phyloP scores from a whole-genome alignment of 1,140 invertebrate species.

The Drosophila ananassae region DNA sequence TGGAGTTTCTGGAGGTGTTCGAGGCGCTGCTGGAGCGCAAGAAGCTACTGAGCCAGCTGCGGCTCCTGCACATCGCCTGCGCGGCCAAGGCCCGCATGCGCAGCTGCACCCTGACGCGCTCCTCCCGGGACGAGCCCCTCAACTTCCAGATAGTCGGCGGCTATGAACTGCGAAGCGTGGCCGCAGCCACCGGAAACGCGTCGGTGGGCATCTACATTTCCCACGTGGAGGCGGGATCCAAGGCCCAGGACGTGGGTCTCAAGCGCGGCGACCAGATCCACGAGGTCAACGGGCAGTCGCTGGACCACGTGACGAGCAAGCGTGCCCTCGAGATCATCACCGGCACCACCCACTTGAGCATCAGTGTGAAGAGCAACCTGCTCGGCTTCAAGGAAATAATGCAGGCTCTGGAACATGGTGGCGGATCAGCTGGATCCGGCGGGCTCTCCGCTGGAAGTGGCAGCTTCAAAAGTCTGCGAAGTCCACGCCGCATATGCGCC shows the following conservation, averaged over 20 bases:
- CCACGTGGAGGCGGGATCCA: conserved; percentile 95
- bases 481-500: conserved; percentile 80
- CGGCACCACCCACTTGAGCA: conserved; percentile 97
- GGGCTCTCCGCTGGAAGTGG: conserved; percentile 41
- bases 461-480: conserved; percentile 62
- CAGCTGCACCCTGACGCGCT: conserved; percentile 95
- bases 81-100: conserved; percentile 96
- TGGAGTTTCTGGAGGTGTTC: conserved; percentile 98
- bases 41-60: conserved; percentile 92
- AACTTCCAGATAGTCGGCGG: conserved; percentile 98
- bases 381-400: conserved; percentile 93
- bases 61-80: conserved; percentile 97
- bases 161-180: conserved; percentile 88
- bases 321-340: conserved; percentile 96
- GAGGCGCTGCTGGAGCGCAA: conserved; percentile 93
- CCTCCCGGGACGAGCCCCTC: conserved; percentile 95
- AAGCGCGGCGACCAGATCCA: conserved; percentile 98
- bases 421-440: conserved; percentile 61
- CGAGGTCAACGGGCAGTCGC: conserved; percentile 98
- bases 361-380: conserved; percentile 98
- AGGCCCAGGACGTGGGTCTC: conserved; percentile 97
- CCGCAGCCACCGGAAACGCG: conserved; percentile 86
- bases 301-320: conserved; percentile 95
- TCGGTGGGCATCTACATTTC: conserved; percentile 95
- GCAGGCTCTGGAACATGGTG: conserved; percentile 90